These are phyloP conservation scores for Antheraea pernyi DNA, from an alignment of 1,140 invertebrate species.

Conservation along the genomic window DNA sequence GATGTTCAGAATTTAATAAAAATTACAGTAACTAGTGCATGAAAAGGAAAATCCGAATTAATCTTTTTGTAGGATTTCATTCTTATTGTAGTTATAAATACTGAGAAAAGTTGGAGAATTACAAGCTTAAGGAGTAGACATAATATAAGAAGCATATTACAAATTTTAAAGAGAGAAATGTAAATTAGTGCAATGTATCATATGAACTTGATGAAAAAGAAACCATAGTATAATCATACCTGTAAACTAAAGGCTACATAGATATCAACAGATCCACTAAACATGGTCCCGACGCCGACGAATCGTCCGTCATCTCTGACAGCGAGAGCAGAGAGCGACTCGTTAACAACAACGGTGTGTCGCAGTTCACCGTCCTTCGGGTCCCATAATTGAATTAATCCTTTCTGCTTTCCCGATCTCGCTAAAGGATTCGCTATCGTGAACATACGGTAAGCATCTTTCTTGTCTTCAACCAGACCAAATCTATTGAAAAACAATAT, in stretches of 20 bases:
- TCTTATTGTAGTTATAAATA: too few species aligned
- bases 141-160: too few species aligned
- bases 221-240: conserved; percentile 70
- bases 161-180: too few species aligned
- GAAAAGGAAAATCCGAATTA: too few species aligned
- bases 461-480: conserved; percentile 84
- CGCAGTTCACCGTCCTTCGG: conserved; percentile 75
- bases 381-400: conserved; percentile 87
- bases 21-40: too few species aligned
- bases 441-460: conserved; percentile 85
- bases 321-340: conserved; percentile 91
- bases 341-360: conserved; percentile 81
- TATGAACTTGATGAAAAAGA: too few species aligned
- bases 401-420: conserved; percentile 84
- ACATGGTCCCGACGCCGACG: conserved; percentile 95
- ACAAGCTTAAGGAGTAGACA: too few species aligned
- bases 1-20: too few species aligned
- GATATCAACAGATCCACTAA: conserved; percentile 93
- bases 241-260: conserved; percentile 95
- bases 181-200: too few species aligned
- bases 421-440: conserved; percentile 89
- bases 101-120: too few species aligned
- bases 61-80: too few species aligned
- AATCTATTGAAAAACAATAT: conserved; percentile 75
- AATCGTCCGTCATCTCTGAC: conserved; percentile 95